Percentiles rank a stretch among this genome's conserved stretches.
Conservation (phyloP, 2,113 vertebrate species). For the Rostratula benghalensis region DNA sequence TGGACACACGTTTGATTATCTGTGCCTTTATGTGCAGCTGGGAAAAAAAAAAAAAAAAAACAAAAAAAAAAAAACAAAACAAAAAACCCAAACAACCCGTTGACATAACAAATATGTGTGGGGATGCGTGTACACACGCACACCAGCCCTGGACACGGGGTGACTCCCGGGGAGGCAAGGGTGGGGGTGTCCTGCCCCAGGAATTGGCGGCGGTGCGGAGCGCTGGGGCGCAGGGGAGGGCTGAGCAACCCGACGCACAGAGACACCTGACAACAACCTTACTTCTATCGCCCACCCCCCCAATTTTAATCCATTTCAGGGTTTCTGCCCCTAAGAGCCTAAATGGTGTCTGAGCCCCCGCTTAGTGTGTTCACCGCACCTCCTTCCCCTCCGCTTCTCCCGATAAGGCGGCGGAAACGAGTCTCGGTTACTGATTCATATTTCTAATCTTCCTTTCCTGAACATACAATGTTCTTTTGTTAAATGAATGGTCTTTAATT, state of each 20-base stretch:
- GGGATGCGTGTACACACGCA: neutral
- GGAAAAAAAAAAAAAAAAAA: neutral
- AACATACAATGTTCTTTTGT: slow-evolving; percentile 51
- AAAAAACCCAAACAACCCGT: no score
- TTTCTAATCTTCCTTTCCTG: slow-evolving; percentile 55
- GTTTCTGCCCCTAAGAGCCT: neutral
- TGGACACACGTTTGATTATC: neutral
- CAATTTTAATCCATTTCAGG: neutral
- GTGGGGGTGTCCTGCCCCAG: no score
- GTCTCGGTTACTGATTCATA: slow-evolving; percentile 31
- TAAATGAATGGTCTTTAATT: slow-evolving; percentile 66
- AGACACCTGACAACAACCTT: neutral
- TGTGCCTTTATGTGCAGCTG: neutral
- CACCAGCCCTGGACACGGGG: neutral
- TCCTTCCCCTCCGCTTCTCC: neutral
- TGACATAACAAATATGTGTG: neutral
- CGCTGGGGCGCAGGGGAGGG: no score
- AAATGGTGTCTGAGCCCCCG: neutral
- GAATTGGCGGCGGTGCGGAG: neutral
- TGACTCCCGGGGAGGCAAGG: fast-evolving
- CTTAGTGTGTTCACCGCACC: neutral
- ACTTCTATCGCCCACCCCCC: neutral
- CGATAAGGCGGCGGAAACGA: slow-evolving; percentile 13
- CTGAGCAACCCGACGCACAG: neutral
- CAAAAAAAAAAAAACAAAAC: no score